Conservation (phyloP, 1,140 invertebrate species). For the Oryzaephilus surinamensis region DNA sequence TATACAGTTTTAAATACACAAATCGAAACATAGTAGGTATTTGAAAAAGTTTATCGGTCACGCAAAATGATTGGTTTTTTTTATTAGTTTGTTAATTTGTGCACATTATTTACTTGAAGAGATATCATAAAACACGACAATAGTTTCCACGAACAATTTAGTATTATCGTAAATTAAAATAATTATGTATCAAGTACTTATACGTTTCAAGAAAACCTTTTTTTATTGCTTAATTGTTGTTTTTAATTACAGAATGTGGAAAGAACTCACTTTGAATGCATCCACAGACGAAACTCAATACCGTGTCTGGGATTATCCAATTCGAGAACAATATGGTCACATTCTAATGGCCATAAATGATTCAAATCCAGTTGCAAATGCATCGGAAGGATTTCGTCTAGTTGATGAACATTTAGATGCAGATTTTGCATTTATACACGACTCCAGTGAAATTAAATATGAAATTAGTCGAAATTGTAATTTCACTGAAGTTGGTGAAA, state of each 20-base stretch:
- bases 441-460: conserved; percentile 75
- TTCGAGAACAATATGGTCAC: conserved; percentile 81
- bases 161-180: not conserved
- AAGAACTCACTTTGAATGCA: conserved; percentile 75
- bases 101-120: no score
- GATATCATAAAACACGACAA: no score
- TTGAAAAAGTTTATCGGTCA: no score
- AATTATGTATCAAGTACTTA: not conserved
- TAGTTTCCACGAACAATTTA: not conserved
- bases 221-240: not conserved
- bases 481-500: conserved; percentile 75
- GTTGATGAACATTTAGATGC: conserved; percentile 63
- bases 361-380: conserved; percentile 55
- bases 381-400: conserved; percentile 62
- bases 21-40: no score
- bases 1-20: no score
- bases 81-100: no score
- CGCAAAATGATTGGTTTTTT: no score
- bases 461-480: conserved; percentile 74
- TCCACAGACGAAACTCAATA: conserved; percentile 63
- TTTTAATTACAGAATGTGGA: conserved; percentile 60
- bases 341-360: conserved; percentile 74
- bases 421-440: conserved; percentile 83
- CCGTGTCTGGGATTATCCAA: conserved; percentile 87
- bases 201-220: not conserved